A percentile compares a stretch with the other conserved stretches of the same genome.
Evolutionary conservation across 2,113 vertebrate species (phyloP).

Genomic region (Mystacornis crossleyi): DNA sequence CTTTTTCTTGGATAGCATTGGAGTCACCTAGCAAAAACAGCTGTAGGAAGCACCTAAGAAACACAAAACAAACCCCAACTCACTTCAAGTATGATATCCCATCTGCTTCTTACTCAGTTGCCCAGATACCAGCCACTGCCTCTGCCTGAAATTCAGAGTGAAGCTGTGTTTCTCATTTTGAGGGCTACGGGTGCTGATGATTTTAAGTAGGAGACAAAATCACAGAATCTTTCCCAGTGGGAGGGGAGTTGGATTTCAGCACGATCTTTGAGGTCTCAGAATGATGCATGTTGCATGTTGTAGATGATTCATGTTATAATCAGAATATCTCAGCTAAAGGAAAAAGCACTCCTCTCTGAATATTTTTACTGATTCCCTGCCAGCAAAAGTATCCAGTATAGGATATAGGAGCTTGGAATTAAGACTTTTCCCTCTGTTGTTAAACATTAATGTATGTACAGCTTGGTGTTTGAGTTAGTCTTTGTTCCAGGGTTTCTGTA

Average conservation of each 20-base stretch:
- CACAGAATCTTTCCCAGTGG: not conserved
- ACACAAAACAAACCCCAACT: not conserved
- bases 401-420: not conserved
- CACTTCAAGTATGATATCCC: not conserved
- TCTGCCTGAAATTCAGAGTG: not conserved
- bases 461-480: not conserved
- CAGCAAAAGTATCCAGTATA: not conserved
- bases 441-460: not conserved
- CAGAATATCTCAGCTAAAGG: not conserved
- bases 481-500: conserved; percentile 11
- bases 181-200: not conserved
- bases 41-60: not conserved
- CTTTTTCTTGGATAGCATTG: not conserved
- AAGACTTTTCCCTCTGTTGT: not conserved
- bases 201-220: not conserved
- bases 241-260: not conserved
- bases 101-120: not conserved
- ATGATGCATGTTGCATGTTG: not conserved
- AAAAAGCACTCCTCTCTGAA: not conserved
- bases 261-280: not conserved
- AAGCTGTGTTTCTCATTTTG: not conserved
- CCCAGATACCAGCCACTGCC: not conserved
- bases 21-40: not conserved
- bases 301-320: not conserved
- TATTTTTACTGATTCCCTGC: not conserved